Evolutionary conservation across 2,888 invertebrate genomes (phyloP).

Genomic region (Ashinkailepas kermadecensis): DNA sequence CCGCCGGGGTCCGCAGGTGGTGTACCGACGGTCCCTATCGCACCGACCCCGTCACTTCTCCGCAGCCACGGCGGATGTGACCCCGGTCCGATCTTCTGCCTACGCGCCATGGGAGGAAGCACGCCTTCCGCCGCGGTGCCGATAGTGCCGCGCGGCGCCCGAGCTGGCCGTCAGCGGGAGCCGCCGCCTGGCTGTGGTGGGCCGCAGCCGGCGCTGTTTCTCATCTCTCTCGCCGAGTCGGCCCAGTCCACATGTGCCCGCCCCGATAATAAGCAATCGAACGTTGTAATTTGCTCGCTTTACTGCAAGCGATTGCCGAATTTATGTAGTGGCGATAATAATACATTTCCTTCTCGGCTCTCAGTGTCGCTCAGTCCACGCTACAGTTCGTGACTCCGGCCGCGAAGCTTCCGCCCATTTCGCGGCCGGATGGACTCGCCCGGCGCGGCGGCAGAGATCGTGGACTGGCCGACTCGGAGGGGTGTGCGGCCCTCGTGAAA

Average conservation of each 20-base stretch:
- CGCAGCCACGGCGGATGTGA: no score
- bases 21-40: no score
- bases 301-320: not conserved
- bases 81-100: no score
- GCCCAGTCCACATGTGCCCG: not conserved
- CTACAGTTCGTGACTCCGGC: not conserved
- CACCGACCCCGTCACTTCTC: no score
- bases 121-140: no score
- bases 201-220: no score
- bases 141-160: not conserved
- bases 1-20: no score
- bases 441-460: not conserved
- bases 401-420: not conserved
- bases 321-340: constrained; percentile 17
- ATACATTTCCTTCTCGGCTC: not conserved
- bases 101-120: no score
- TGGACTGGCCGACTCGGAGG: not conserved
- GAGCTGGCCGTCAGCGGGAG: not conserved
- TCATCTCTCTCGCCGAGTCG: no score
- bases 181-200: not conserved
- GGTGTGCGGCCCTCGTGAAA: not conserved
- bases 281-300: constrained; percentile 8
- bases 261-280: not conserved
- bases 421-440: not conserved
- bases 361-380: not conserved